Base-by-base conservation (phyloP, 2,888 invertebrate genomes). In the Pristionchus arcanus region DNA sequence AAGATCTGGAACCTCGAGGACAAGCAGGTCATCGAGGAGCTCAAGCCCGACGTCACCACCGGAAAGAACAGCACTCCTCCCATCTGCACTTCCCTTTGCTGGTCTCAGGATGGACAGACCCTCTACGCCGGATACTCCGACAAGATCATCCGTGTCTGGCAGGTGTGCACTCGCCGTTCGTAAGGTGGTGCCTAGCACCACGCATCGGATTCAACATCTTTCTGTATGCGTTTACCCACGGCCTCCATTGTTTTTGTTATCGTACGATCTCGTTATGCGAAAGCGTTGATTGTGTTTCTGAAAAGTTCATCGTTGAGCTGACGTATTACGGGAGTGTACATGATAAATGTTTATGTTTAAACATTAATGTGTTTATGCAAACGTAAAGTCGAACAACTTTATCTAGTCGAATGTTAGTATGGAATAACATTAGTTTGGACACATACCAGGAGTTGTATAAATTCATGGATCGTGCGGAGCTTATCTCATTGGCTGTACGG, bases 1-100 rank as follows among this genome's bases (percentile, higher is more conserved):
- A 98, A 98, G 96, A 99, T 99, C 96, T 99, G 99, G 99, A 99
- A 99, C 96, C 97, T 99, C 96, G 99, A 99, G 96, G 98, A 98
- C 96, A 99, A 99, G 97, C 98, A 98, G 96, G 98, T 98, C 97
- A 98, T 99, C 93, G 99, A 99, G 96, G 99, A 99, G 96, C 97
- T 99, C 93, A 97, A 97, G 95, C 98, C 98, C n/a, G 99, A 99
- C 95, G 97, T 98, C 93, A 97, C 98, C 91, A 96, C 97, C 95
- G 96, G 96, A 42, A 96, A 92, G 89, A 85, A 92, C 94, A 88
- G 97, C 97, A 98, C 98, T 95, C 98, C 98, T 93, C 98, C 99
- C 83, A 97, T 98, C 96, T 99, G 99, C 96, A 97, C 98, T 93
- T 99, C 95, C 77, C 92, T 93, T 53, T 66, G 66, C 81, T 89